Percentiles rank a stretch among this genome's conserved stretches.
Conservation (phyloP, 2,888 invertebrate species). For the Dorcus hopei region DNA sequence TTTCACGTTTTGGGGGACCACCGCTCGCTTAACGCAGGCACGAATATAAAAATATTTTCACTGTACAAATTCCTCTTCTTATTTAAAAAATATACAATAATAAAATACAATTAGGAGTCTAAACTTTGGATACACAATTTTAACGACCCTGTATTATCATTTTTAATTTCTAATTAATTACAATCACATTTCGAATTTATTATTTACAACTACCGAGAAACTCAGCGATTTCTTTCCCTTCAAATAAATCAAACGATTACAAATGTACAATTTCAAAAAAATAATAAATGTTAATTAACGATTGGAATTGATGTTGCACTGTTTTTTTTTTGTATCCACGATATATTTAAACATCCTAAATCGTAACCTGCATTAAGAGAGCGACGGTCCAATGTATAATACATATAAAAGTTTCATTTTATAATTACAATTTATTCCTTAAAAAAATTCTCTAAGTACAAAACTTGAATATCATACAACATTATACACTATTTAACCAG, state of each 20-base stretch:
- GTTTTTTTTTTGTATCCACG: background rate
- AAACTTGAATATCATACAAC: slow-evolving; percentile 44
- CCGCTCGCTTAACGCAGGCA: too few relatives aligned
- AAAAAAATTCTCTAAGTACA: slow-evolving; percentile 42
- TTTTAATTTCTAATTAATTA: too few relatives aligned
- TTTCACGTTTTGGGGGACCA: too few relatives aligned
- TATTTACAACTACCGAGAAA: too few relatives aligned
- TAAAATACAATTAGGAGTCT: slow-evolving; percentile 15
- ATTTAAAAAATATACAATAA: slow-evolving; percentile 19
- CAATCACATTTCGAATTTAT: too few relatives aligned
- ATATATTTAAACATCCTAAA: background rate
- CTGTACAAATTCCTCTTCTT: slow-evolving; percentile 15
- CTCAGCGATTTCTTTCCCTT: too few relatives aligned
- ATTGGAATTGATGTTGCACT: background rate
- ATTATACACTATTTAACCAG: slow-evolving; percentile 40
- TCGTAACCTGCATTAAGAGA: background rate
- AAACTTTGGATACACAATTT: slow-evolving; percentile 5
- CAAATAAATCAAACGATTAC: too few relatives aligned
- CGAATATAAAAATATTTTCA: slow-evolving; percentile 17
- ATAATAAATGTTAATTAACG: too few relatives aligned
- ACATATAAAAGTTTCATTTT: too few relatives aligned
- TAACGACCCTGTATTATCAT: too few relatives aligned
- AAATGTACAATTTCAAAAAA: too few relatives aligned
- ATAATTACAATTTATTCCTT: slow-evolving; percentile 27
- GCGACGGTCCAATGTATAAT: too few relatives aligned